Evolutionary conservation across 1,140 invertebrate genomes (phyloP).

Genomic region (Drosophila sulfurigaster): DNA sequence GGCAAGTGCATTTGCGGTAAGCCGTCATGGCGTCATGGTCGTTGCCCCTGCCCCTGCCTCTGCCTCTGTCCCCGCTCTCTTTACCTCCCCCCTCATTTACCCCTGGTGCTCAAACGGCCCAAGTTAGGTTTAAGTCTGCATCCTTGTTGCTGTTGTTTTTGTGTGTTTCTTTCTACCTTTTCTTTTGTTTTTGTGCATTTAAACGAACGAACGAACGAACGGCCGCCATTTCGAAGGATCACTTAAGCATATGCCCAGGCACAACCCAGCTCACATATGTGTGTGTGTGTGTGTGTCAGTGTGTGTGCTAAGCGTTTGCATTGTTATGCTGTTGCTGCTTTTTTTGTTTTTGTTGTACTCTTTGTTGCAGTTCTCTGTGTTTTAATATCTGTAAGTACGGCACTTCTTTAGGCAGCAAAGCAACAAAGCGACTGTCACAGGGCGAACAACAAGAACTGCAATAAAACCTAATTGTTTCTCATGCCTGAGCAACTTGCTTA

Average conservation of each 20-base stretch:
- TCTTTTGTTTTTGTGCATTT: conserved; percentile 52
- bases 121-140: conserved; percentile 30
- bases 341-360: conserved; percentile 16
- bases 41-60: conserved; percentile 36
- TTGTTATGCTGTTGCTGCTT: conserved; percentile 59
- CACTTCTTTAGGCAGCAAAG: conserved; percentile 62
- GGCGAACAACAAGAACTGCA: conserved; percentile 14
- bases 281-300: conserved; percentile 36
- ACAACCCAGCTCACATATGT: conserved; percentile 14
- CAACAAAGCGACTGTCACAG: conserved; percentile 18
- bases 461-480: conserved; percentile 75
- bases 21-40: conserved; percentile 58
- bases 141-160: conserved; percentile 23
- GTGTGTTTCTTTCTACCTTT: conserved; percentile 22
- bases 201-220: conserved; percentile 34
- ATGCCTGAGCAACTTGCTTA: conserved; percentile 40
- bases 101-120: neutral
- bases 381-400: conserved; percentile 78
- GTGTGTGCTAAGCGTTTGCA: conserved; percentile 74
- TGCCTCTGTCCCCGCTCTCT: too few species aligned
- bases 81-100: neutral
- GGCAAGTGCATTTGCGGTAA: conserved; percentile 76
- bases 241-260: conserved; percentile 66
- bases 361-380: conserved; percentile 40
- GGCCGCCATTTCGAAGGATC: conserved; percentile 50